Conservation (phyloP, 2,888 invertebrate genomes). For the Aradus depressus region DNA sequence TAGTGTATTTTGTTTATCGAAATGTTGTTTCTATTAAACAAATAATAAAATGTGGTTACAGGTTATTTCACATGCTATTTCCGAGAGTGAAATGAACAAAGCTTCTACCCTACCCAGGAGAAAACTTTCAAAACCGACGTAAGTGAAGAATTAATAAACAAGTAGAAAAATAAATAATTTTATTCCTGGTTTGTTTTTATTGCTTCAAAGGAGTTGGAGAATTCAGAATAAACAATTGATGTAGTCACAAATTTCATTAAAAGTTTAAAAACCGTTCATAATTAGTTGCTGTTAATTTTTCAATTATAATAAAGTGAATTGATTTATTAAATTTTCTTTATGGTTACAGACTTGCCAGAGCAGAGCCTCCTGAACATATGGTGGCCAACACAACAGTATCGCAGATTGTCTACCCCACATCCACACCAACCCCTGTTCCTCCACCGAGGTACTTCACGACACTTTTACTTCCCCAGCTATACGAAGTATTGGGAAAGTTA, state of each 20-base stretch:
- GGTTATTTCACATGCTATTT: constrained; percentile 30
- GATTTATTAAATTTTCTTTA: background rate
- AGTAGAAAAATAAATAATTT: background rate
- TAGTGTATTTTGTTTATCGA: too few relatives aligned
- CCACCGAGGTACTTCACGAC: constrained; percentile 22
- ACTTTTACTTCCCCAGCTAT: too few relatives aligned
- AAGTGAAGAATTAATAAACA: constrained; percentile 9
- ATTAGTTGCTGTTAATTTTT: background rate
- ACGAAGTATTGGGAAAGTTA: too few relatives aligned
- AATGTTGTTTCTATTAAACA: too few relatives aligned
- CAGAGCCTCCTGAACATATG: constrained; percentile 20
- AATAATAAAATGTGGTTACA: constrained; percentile 22
- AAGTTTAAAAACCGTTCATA: background rate
- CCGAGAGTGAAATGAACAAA: constrained; percentile 28
- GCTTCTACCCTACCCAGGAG: constrained; percentile 30
- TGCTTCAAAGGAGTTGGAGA: background rate
- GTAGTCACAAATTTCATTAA: background rate
- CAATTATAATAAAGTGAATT: background rate
- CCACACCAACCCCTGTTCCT: constrained; percentile 21
- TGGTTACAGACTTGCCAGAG: constrained; percentile 11
- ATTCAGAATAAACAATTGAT: background rate
- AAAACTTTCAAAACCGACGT: constrained; percentile 28
- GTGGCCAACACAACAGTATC: constrained; percentile 14
- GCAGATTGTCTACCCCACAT: constrained; percentile 16
- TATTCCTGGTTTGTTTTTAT: background rate